These are phyloP conservation scores for Resseliella maxima DNA, from an alignment of 2,888 invertebrate species.

Conservation along the genomic window DNA sequence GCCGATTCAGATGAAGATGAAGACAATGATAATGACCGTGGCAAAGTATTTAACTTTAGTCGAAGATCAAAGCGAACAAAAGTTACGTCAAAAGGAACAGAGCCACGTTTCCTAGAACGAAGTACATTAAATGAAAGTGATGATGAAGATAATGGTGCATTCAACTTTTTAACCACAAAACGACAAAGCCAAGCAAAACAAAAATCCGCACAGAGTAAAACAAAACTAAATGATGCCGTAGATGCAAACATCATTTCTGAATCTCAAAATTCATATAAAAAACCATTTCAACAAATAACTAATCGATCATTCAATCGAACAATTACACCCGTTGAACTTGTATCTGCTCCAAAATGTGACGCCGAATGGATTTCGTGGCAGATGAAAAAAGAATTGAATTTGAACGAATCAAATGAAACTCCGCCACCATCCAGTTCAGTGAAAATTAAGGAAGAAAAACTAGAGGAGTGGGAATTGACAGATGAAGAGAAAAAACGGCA, in stretches of 20 bases:
- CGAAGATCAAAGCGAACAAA: constrained; percentile 2
- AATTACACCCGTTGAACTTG: neutral
- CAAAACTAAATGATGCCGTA: neutral
- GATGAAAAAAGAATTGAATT: constrained; percentile 6
- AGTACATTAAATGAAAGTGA: neutral
- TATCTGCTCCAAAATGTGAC: no score
- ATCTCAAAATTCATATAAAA: neutral
- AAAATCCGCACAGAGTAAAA: neutral
- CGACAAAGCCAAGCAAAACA: neutral
- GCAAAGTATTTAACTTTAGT: neutral
- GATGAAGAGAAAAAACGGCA: neutral
- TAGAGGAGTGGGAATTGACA: constrained; percentile 3
- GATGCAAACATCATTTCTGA: neutral
- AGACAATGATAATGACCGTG: neutral
- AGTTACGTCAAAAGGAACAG: neutral
- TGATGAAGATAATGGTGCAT: neutral
- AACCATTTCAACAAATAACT: neutral
- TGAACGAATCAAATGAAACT: neutral
- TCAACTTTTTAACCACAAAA: neutral
- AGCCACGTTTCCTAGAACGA: neutral
- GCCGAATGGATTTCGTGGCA: neutral
- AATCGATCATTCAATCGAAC: neutral
- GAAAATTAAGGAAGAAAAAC: neutral
- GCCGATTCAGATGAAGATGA: constrained; percentile 32
- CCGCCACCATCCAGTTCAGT: neutral